A percentile compares a stretch with the other conserved stretches of the same genome.
Evolutionary conservation across 2,797 vertebrate species (phyloP).

Genomic region (Sebastes nivosus): DNA sequence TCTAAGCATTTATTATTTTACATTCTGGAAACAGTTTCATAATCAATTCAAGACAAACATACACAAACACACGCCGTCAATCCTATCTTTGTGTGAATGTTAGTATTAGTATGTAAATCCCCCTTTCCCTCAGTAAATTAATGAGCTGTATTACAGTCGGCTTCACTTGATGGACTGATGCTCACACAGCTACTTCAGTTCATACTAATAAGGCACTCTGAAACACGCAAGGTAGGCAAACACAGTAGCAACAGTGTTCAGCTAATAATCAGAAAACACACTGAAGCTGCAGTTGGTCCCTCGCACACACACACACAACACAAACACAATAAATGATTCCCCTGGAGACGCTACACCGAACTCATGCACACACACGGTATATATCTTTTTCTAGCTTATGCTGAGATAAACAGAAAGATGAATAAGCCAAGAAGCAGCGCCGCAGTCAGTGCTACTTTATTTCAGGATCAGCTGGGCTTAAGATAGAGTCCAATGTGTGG

Average conservation of each 20-base stretch:
- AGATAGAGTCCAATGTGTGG: not conserved
- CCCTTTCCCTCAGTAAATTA: not conserved
- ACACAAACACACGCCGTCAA: not conserved
- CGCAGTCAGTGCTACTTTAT: conserved; percentile 6
- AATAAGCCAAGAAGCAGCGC: not conserved
- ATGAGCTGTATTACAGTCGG: conserved; percentile 1
- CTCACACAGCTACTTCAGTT: not conserved
- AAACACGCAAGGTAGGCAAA: not conserved
- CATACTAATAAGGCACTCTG: conserved; percentile 18
- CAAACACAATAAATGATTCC: not conserved
- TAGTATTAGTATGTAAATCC: conserved; percentile 5
- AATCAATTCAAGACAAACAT: not conserved
- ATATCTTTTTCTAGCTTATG: conserved; percentile 5
- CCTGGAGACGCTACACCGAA: not conserved
- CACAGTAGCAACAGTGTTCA: conserved; percentile 4
- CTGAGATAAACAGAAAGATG: conserved; percentile 24
- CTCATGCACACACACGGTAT: not conserved
- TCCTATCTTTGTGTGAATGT: not conserved
- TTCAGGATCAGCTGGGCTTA: conserved; percentile 14
- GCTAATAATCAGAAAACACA: conserved; percentile 5
- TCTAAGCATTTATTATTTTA: not conserved
- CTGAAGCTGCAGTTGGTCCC: not conserved
- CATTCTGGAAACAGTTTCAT: not conserved
- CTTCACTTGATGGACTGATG: not conserved
- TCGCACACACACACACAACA: not conserved